Conservation (phyloP, 1,140 invertebrate species). For the Pseudomyrmex sp. region DNA sequence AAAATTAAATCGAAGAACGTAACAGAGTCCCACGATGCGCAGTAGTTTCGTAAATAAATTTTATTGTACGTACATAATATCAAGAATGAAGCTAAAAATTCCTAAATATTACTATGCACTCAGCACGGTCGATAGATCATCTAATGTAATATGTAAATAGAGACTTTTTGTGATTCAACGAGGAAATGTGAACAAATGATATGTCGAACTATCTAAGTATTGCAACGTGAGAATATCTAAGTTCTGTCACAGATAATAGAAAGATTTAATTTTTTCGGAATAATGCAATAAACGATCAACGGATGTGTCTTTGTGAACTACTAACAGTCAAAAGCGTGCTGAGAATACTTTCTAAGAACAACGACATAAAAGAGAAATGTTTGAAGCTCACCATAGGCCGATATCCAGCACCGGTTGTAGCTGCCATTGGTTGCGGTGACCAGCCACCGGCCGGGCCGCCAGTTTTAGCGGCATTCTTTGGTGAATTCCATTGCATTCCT, state of each 20-base stretch:
- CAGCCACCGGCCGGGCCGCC: slow-evolving; percentile 87
- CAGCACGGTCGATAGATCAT: not conserved
- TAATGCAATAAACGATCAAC: not conserved
- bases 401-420: slow-evolving; percentile 93
- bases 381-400: slow-evolving; percentile 90
- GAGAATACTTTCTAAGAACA: slow-evolving; percentile 22
- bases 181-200: not conserved
- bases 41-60: too few species aligned
- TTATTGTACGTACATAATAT: too few species aligned
- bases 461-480: slow-evolving; percentile 92
- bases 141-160: slow-evolving; percentile 25
- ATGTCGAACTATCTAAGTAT: not conserved
- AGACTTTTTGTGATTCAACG: not conserved
- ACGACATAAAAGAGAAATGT: slow-evolving; percentile 4
- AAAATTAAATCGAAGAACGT: slow-evolving; percentile 41
- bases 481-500: slow-evolving; percentile 94
- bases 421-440: slow-evolving; percentile 94
- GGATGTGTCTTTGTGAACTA: slow-evolving; percentile 2
- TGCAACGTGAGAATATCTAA: not conserved
- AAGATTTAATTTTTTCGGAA: not conserved
- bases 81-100: not conserved
- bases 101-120: not conserved
- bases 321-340: slow-evolving; percentile 63
- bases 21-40: slow-evolving; percentile 25
- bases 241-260: not conserved